Evolutionary conservation across 2,888 invertebrate species (phyloP).

Genomic region (Heteropelma amictum): DNA sequence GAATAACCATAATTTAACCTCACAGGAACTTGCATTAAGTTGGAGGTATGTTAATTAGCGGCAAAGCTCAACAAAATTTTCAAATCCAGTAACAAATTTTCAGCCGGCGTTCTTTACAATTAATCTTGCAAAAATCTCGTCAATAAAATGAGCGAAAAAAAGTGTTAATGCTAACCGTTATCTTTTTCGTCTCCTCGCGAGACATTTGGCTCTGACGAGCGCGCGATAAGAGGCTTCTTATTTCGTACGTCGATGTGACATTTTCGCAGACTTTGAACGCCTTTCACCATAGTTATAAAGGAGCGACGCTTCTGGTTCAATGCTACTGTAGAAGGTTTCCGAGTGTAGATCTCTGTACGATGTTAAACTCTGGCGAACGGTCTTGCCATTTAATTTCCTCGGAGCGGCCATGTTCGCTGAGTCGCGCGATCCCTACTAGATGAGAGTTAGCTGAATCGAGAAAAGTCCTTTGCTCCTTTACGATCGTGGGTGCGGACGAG

Average conservation of each 20-base stretch:
- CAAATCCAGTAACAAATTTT: not conserved
- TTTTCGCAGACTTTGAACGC: slow-evolving; percentile 61
- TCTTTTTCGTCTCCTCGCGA: not conserved
- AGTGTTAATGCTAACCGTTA: too few species aligned
- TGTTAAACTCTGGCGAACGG: slow-evolving; percentile 17
- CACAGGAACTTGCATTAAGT: too few species aligned
- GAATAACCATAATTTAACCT: slow-evolving; percentile 19
- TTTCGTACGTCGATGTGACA: slow-evolving; percentile 32
- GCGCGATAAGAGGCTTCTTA: not conserved
- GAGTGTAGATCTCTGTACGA: slow-evolving; percentile 1
- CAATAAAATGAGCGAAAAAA: too few species aligned
- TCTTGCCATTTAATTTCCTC: slow-evolving; percentile 46
- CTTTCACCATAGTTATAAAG: slow-evolving; percentile 62
- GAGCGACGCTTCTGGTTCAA: slow-evolving; percentile 15
- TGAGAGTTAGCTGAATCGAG: slow-evolving; percentile 15
- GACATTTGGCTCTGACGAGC: not conserved
- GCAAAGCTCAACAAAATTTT: too few species aligned
- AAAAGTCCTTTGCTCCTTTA: slow-evolving; percentile 44
- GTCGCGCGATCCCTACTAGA: slow-evolving; percentile 26
- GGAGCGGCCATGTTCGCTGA: slow-evolving; percentile 16
- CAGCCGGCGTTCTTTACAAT: not conserved
- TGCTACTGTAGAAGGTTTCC: not conserved
- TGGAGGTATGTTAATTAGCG: too few species aligned
- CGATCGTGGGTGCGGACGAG: slow-evolving; percentile 54
- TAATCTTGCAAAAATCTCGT: too few species aligned